Evolutionary conservation across 2,113 vertebrate genomes (phyloP).

Genomic region (Amblyornis subalaris): DNA sequence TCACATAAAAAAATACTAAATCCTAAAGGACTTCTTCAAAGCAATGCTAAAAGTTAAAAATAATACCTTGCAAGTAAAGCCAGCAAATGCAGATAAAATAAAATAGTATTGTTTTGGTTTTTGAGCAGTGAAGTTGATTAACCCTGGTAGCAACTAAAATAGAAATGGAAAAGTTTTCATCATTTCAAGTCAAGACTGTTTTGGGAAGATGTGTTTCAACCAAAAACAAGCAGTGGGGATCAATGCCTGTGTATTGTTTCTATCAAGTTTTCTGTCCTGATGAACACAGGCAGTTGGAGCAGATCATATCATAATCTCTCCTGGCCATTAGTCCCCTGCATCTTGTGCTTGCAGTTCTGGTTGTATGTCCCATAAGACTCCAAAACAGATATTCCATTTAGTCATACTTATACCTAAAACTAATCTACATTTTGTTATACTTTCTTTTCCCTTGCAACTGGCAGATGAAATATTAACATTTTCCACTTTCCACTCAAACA

Average conservation of each 20-base stretch:
- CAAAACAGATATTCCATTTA: not conserved
- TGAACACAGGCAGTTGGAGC: not conserved
- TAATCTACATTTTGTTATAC: not conserved
- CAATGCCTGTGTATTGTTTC: not conserved
- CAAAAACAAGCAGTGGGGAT: not conserved
- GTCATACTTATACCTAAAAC: not conserved
- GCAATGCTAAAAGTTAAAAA: not conserved
- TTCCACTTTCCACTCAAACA: not conserved
- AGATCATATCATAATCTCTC: not conserved
- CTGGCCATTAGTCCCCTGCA: not conserved
- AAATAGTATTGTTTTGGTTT: not conserved
- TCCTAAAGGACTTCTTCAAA: not conserved
- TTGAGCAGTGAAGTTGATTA: not conserved
- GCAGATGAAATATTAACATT: not conserved
- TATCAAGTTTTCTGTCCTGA: not conserved
- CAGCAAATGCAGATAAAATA: not conserved
- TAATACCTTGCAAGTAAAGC: not conserved
- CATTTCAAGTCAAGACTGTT: not conserved
- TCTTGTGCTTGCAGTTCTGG: not conserved
- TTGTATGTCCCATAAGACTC: not conserved
- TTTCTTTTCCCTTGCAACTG: not conserved
- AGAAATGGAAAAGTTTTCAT: not conserved
- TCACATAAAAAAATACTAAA: not conserved
- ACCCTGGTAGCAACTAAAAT: not conserved
- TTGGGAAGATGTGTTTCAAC: not conserved